Percentiles rank a stretch among this genome's conserved stretches.
These are phyloP conservation scores for Myiozetetes cayanensis DNA, from an alignment of 2,113 vertebrate genomes.

Conservation along the genomic window DNA sequence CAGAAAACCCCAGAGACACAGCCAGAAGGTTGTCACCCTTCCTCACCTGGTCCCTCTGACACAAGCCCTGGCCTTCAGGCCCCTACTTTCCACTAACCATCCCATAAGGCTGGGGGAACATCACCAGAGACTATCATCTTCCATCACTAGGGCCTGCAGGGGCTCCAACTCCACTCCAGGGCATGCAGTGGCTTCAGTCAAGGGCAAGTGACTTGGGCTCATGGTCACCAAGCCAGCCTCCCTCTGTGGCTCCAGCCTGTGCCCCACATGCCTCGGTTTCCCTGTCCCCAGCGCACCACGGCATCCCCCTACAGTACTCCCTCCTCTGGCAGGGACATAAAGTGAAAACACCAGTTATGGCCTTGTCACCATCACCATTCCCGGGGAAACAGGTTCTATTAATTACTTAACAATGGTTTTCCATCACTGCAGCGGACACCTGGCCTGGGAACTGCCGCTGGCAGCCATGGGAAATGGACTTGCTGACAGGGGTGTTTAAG, in stretches of 20 bases:
- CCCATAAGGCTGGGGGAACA: accelerated
- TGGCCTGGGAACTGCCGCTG: neutral
- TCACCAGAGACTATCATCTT: neutral
- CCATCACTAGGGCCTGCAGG: accelerated
- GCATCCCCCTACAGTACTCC: neutral
- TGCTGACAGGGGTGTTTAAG: slow-evolving; percentile 13
- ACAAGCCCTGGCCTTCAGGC: neutral
- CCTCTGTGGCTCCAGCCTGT: neutral
- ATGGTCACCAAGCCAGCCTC: neutral
- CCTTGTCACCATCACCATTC: neutral
- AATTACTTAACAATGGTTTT: neutral
- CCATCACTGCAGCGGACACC: neutral
- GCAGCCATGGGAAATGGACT: slow-evolving; percentile 25
- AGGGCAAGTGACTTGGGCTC: neutral
- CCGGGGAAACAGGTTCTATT: neutral
- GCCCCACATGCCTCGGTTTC: neutral
- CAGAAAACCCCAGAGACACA: neutral
- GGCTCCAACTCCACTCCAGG: neutral
- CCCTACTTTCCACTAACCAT: neutral
- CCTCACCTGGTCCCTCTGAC: neutral
- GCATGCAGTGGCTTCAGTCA: accelerated
- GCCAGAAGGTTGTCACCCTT: neutral
- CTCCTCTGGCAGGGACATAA: neutral
- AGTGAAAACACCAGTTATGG: accelerated
- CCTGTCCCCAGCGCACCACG: accelerated